Base-by-base conservation (phyloP, 37 sponge, comb jelly and placozoan genomes). In the Ianthella basta region DNA sequence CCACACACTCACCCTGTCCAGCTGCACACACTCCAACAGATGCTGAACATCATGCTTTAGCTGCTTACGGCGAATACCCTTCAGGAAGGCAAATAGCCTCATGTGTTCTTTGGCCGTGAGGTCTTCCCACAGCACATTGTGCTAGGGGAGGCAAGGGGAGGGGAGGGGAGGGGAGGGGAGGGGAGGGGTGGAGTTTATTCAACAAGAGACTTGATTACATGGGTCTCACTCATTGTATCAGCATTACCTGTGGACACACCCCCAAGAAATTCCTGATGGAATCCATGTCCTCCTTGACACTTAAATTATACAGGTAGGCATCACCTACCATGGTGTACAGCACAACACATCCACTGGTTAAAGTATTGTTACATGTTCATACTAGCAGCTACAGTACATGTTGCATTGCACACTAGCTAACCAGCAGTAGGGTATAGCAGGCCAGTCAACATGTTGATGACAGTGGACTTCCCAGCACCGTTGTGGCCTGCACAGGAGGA, bases 401-500 rank as follows among this genome's bases (percentile, higher is more conserved):
- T 44, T 10, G 50, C 50, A 44, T 8, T 44, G 50, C 29, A 61
- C 64, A 61, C 29, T 61, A 61, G 27, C 24, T 75, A 64, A 93
- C 94, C 94, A 24, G 56, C 35, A 66, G 84, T 84, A 1, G 94
- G 90, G 15, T 39, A 33, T 21, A 93, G 86, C 44, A 93, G 86
- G 27, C 94, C 94, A 37, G 91, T 94, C 15, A 94, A 83, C 94
- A 94, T 94, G 72, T 94, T 94, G 24, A 94, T 94, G 29, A 91
- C 90, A 55, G 94, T 94, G 15, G 94, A 91, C 86, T 94, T 94
- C 14, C 94, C 94, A 38, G 94, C 94, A 39, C 94, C 94, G 86
- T 94, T 94, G 85, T 94, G 94, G 4, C 94, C 89, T 89, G 33
- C 23, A 59, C 14, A 59, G 20, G 32, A 32, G 3, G 21, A 12